Base-by-base conservation (phyloP, 2,888 invertebrate species). In the Choreutis nemorana region DNA sequence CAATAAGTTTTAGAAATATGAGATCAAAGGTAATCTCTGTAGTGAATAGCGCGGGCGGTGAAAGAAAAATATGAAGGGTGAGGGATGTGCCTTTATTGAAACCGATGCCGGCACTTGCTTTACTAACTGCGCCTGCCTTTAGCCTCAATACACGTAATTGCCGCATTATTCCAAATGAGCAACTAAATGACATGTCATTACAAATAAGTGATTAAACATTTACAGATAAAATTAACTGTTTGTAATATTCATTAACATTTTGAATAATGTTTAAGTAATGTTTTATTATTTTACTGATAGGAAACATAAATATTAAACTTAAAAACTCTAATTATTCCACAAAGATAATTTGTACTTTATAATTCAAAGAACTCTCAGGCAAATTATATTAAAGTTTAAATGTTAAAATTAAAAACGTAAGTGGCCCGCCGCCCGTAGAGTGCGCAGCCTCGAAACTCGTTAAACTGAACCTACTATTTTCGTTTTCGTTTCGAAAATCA, bases 61-160 rank as follows among this genome's bases (percentile, higher is more conserved):
- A 75, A 75, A 75, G 75, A 73, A 75, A 72, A 77, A 77, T 75
- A 71, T 60, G 64, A 70, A n/a, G n/a, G n/a, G 63, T 66, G 66
- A 55, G 67, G 66, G 62, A 56, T 71, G 72, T 59, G 66, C 72
- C 75, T 77, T 75, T 77, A 75, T 78, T 72, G 72, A 70, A 73
- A 75, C 72, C 73, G 70, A 78, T 78, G 75, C 68, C 65, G 60
- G 56, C 75, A 72, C 70, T 75, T 72, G 72, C 60, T 63, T 63
- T 61, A 51, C 65, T 66, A 64, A 64, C 70, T 72, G 64, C 61
- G 61, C 64, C 52, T 50, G 45, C n/a, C n/a, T n/a, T n/a, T n/a
- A 52, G 58, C 62, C 56, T 72, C 64, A 71, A 71, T 65, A 68
- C 63, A 60, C 64, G 65, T 77, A 75, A 77, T 77, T 73, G 75